Evolutionary conservation across 1,140 invertebrate genomes (phyloP).

Genomic region (Stratiolaelaps scimitus): DNA sequence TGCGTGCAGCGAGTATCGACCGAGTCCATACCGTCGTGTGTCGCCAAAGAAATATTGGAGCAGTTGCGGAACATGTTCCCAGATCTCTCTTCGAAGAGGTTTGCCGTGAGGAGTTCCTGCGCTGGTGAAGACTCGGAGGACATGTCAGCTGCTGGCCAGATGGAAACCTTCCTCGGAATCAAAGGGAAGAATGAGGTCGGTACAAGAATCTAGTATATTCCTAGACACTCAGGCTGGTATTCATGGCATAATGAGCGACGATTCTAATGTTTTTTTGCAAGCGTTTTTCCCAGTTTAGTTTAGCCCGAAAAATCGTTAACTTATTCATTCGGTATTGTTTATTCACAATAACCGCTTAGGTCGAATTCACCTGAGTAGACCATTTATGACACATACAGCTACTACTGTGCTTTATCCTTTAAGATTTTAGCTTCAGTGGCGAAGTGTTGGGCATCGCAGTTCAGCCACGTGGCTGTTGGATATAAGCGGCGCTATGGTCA

Average conservation of each 20-base stretch:
- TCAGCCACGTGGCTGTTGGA: too few relatives aligned
- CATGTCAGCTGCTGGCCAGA: slow-evolving; percentile 62
- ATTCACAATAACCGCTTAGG: too few relatives aligned
- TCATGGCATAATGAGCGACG: too few relatives aligned
- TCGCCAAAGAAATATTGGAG: background rate
- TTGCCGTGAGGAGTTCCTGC: slow-evolving; percentile 53
- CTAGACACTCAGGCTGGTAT: too few relatives aligned
- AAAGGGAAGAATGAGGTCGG: slow-evolving; percentile 44
- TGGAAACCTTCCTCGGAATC: slow-evolving; percentile 57
- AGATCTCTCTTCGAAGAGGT: slow-evolving; percentile 24
- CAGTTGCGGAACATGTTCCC: background rate
- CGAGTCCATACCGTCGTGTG: background rate
- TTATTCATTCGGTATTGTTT: too few relatives aligned
- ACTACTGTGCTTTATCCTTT: too few relatives aligned
- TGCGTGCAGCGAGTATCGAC: background rate
- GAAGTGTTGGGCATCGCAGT: slow-evolving; percentile 66
- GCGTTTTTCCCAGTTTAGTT: too few relatives aligned
- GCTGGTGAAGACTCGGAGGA: slow-evolving; percentile 59
- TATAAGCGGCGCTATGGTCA: too few relatives aligned
- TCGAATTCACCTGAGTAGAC: too few relatives aligned
- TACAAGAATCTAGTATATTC: slow-evolving; percentile 21
- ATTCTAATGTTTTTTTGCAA: too few relatives aligned
- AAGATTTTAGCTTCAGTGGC: slow-evolving; percentile 49
- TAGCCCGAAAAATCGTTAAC: too few relatives aligned
- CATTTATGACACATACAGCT: too few relatives aligned